Conservation (phyloP, 1,140 invertebrate genomes). For the Asobara japonica region DNA sequence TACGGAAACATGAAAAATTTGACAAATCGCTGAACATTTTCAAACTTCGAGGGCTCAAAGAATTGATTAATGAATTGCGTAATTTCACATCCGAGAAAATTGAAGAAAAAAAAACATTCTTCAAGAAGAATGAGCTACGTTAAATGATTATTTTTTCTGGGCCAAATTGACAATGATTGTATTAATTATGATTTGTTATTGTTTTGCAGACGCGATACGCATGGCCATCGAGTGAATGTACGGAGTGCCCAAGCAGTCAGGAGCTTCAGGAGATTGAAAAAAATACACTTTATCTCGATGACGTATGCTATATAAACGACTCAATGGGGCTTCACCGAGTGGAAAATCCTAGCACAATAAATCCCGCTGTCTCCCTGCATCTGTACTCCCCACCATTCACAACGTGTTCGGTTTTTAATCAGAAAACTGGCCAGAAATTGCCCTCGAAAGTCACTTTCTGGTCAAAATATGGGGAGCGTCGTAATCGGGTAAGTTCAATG, state of each 20-base stretch:
- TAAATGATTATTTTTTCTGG: no score
- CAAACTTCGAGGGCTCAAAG: no score
- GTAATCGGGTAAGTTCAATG: conserved; percentile 62
- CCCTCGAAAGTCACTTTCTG: conserved; percentile 85
- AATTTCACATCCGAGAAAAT: no score
- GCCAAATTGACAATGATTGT: background rate
- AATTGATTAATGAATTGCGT: no score
- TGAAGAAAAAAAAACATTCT: no score
- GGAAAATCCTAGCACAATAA: conserved; percentile 91
- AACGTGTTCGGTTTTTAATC: conserved; percentile 90
- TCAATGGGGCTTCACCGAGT: conserved; percentile 94
- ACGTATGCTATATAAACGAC: conserved; percentile 97
- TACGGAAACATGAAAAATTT: no score
- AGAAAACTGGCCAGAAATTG: conserved; percentile 83
- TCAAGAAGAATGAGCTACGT: no score
- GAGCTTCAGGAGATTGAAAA: conserved; percentile 73
- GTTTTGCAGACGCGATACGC: conserved; percentile 73
- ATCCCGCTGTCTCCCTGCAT: conserved; percentile 91
- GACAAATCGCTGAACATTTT: no score
- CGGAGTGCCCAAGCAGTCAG: conserved; percentile 49
- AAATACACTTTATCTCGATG: conserved; percentile 74
- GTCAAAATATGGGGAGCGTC: conserved; percentile 82
- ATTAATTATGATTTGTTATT: background rate
- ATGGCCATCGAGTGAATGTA: conserved; percentile 71
- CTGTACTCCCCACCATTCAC: conserved; percentile 96